phyloP scores from a whole-genome alignment of 2,888 invertebrate species.

The Merodon equestris region DNA sequence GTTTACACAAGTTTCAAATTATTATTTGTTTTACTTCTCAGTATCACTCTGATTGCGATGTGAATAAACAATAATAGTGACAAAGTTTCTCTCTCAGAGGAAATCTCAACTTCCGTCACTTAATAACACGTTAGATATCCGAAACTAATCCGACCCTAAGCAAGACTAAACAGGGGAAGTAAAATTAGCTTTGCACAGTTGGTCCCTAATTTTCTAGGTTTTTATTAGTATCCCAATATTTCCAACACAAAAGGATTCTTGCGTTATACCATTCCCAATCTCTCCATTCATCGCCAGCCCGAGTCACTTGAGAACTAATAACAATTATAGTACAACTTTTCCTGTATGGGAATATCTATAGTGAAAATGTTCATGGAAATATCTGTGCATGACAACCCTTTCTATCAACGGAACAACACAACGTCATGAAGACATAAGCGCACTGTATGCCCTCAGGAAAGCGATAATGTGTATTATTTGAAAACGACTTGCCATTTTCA shows the following conservation, averaged over 20 bases:
- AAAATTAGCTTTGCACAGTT: slow-evolving; percentile 34
- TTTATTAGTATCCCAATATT: slow-evolving; percentile 29
- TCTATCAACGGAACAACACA: slow-evolving; percentile 17
- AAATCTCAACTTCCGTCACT: slow-evolving; percentile 17
- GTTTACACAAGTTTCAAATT: background rate
- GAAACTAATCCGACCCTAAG: slow-evolving; percentile 9
- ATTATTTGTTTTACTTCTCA: background rate
- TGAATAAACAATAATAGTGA: slow-evolving; percentile 29
- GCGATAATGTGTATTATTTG: slow-evolving; percentile 48
- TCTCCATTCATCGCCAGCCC: slow-evolving; percentile 16
- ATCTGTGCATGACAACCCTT: slow-evolving; percentile 21
- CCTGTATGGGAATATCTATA: slow-evolving; percentile 3
- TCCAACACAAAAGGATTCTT: slow-evolving; percentile 23
- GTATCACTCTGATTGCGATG: slow-evolving; percentile 3
- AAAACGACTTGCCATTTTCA: slow-evolving; percentile 56
- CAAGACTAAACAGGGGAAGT: slow-evolving; percentile 3
- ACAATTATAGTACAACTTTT: slow-evolving; percentile 26
- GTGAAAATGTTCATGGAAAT: slow-evolving; percentile 4
- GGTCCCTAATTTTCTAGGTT: slow-evolving; percentile 31
- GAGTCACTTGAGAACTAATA: slow-evolving; percentile 36
- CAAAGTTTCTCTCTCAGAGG: slow-evolving; percentile 7
- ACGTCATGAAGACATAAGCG: too few species aligned
- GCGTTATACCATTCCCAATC: too few species aligned
- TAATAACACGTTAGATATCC: slow-evolving; percentile 21
- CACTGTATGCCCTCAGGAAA: slow-evolving; percentile 25